Evolutionary conservation across 2,888 invertebrate species (phyloP).

Genomic region (Tromatobia lineatoria): DNA sequence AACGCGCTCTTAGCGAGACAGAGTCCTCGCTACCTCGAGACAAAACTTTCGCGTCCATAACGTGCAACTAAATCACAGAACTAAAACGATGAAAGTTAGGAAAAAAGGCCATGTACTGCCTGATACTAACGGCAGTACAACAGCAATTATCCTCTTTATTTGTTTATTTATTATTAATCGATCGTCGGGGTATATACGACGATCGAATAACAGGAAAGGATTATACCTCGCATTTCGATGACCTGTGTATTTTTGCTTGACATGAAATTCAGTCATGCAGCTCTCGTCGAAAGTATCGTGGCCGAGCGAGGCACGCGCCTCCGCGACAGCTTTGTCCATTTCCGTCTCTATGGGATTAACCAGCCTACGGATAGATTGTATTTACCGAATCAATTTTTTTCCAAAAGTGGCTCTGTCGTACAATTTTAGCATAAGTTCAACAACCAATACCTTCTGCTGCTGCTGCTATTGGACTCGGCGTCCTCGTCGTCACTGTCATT

Average conservation of each 20-base stretch:
- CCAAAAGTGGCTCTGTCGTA: neutral
- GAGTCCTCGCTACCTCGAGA: constrained; percentile 4
- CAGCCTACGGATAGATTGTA: constrained; percentile 76
- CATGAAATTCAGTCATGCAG: constrained; percentile 85
- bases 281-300: constrained; percentile 77
- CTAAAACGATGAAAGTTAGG: constrained; percentile 35
- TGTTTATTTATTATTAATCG: constrained; percentile 14
- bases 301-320: constrained; percentile 76
- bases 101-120: constrained; percentile 6
- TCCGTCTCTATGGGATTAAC: constrained; percentile 80
- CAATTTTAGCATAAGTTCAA: neutral
- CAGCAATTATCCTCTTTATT: constrained; percentile 26
- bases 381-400: neutral
- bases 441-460: constrained; percentile 61
- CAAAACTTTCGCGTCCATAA: constrained; percentile 18
- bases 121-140: constrained; percentile 7
- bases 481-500: constrained; percentile 84
- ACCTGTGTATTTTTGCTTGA: constrained; percentile 91
- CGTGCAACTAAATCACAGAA: constrained; percentile 17
- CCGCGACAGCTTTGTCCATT: constrained; percentile 82
- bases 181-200: constrained; percentile 15
- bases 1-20: constrained; percentile 13
- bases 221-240: constrained; percentile 92
- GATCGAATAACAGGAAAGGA: constrained; percentile 47
- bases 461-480: constrained; percentile 64